Evolutionary conservation across 1,140 invertebrate species (phyloP).

Genomic region (Platorchestia sp.): DNA sequence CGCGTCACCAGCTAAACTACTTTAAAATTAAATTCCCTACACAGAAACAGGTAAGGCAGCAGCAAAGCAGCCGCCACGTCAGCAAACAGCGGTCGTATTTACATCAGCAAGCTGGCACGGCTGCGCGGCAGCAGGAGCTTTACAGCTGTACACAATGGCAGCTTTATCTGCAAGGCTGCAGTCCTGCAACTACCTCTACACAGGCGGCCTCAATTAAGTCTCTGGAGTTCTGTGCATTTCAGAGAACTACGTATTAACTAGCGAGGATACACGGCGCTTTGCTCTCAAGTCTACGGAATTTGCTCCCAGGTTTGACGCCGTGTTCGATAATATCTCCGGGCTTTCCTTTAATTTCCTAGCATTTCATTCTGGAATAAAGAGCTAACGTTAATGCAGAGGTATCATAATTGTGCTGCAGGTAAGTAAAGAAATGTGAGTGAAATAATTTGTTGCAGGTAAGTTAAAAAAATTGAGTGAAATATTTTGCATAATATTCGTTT

Average conservation of each 20-base stretch:
- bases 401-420: background rate
- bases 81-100: background rate
- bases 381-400: background rate
- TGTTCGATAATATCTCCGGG: background rate
- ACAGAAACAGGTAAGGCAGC: background rate
- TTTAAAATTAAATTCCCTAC: background rate
- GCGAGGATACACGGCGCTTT: background rate
- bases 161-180: background rate
- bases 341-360: background rate
- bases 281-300: background rate
- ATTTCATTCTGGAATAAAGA: background rate
- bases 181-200: background rate
- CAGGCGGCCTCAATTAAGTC: background rate
- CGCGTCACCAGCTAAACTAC: background rate
- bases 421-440: too few relatives aligned
- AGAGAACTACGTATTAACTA: background rate
- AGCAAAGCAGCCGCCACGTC: background rate
- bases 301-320: background rate
- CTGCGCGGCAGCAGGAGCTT: background rate
- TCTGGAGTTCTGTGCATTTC: background rate
- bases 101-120: background rate
- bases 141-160: background rate
- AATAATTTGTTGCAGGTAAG: too few relatives aligned
- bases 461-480: too few relatives aligned
- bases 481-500: too few relatives aligned